phyloP scores from a whole-genome alignment of 2,888 invertebrate genomes.

The Harpalus rubripes region DNA sequence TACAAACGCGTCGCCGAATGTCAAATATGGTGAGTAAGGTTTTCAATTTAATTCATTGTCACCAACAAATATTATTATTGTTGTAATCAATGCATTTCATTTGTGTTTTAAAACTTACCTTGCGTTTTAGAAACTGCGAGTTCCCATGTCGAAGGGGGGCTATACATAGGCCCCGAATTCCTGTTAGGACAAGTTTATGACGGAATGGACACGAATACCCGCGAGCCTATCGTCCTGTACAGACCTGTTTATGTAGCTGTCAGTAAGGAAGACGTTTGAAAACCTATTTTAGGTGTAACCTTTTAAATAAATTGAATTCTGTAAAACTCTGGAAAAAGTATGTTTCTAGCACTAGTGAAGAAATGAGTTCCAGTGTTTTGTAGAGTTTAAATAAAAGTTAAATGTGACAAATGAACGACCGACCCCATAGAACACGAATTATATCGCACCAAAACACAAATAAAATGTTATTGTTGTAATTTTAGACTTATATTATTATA shows the following conservation, averaged over 20 bases:
- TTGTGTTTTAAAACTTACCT: not conserved
- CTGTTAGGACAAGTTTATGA: conserved; percentile 89
- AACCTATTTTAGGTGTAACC: not conserved
- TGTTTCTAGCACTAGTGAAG: too few relatives aligned
- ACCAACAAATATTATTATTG: too few relatives aligned
- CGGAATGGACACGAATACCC: conserved; percentile 78
- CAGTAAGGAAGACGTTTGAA: conserved; percentile 7
- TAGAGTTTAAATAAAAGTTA: not conserved
- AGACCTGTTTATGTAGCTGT: conserved; percentile 81
- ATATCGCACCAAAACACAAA: conserved; percentile 40
- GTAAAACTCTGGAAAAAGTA: not conserved
- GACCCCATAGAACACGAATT: conserved; percentile 32
- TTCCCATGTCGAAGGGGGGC: conserved; percentile 87
- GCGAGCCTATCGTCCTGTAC: conserved; percentile 83
- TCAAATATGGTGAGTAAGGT: conserved; percentile 81
- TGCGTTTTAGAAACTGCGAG: conserved; percentile 82
- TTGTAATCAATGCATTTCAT: too few relatives aligned
- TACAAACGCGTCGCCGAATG: conserved; percentile 79
- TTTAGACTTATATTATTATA: conserved; percentile 34
- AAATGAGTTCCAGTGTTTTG: too few relatives aligned
- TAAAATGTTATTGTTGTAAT: conserved; percentile 32
- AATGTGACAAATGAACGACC: conserved; percentile 4
- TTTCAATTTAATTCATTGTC: too few relatives aligned
- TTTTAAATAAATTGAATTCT: not conserved
- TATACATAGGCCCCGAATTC: conserved; percentile 88